Base-by-base conservation (phyloP, 1,140 invertebrate genomes). In the Aphis craccivora region DNA sequence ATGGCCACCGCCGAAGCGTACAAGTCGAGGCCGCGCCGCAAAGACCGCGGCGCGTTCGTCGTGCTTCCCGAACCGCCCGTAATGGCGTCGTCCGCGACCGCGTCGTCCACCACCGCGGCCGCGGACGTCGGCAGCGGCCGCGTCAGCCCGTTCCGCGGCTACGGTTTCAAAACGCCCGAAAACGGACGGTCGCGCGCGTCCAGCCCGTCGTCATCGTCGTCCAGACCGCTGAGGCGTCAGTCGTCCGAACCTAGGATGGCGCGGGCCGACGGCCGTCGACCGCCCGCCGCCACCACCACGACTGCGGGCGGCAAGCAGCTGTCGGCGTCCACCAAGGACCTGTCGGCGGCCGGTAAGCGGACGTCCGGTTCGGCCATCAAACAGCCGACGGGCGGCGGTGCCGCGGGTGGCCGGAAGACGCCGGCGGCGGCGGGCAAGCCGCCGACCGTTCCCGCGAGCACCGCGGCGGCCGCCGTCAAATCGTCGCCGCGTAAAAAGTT, bases 91-190 rank as follows among this genome's bases (percentile, higher is more conserved):
- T n/a, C 60, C 84, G 5, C 14, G 37, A 4, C 86, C 25, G 11
- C 90, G 8, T 83, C 76, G 55, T 22, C 35, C 30, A 30, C 90
- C 11, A 20, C 25, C 23, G 20, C 60, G 88, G 86, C 37, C 86
- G 88, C 35, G 86, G 37, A 40, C 37, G 37, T 40, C 37, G 2
- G 37, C 37, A 48, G 53, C 23, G 88, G 86, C 37, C 93, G 88
- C 35, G 86, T 93, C 5, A 67, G 67, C 30, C 93, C 88, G 20
- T 93, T 93, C 45, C 86, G 86, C 7, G 86, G 55, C 8, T 23
- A 76, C 45, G 88, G 93, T 11, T 90, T 93, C 67, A 93, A 76
- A 48, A 93, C 93, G 4, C 86, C 93, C 11, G 86, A 88, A 37
- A 60, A 40, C 35, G 90, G 93, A 53, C 88, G 88, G 30, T 88